Evolutionary conservation across 2,888 invertebrate species (phyloP), one percentile per base, ranked within the genome.

Genomic region (Heliothis peltigera): DNA sequence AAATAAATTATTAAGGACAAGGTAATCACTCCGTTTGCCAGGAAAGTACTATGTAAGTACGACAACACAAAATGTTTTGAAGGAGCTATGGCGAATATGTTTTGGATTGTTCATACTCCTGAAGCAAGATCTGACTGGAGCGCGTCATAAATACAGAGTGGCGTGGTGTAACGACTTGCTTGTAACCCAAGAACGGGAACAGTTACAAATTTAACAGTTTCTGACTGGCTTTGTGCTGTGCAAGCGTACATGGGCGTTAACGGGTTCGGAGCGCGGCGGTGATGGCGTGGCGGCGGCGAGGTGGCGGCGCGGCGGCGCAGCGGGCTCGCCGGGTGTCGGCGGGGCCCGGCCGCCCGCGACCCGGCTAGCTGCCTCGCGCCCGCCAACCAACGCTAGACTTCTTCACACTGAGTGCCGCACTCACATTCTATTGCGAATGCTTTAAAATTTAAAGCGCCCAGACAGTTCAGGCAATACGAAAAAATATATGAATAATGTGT

Each of bases 1-100:
- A 87, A 89, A 92, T 92, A 91, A 90, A 92, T 91, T 91, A 92
- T 90, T 91, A 88, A 91, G 83, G 83, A 87, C 86, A 87, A 89
- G 86, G 89, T 91, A 90, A 92, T 92, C 90, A 90, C 88, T 91
- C 89, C 83, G 88, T 89, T 91, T 87, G 87, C 85, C 82, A 87
- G 85, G 85, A 88, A 87, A 88, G 87, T 85, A 85, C 85, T 83
- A 81, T 80, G 79, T 84, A n/a, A n/a, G n/a, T n/a, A n/a, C n/a
- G n/a, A 84, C 86, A 84, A 84, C 86, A 85, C 86, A 88, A 89
- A 89, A 89, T 87, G 84, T 55, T 65, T 85, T 86, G 85, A 85
- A 84, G 82, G 80, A 82, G 79, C 85, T 79, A 81, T 84, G 79
- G 77, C 81, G 83, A 83, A 84, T 81, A 82, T 84, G 80, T 77